Conservation (phyloP, 2,797 vertebrate species). For the Pygocentrus nattereri region DNA sequence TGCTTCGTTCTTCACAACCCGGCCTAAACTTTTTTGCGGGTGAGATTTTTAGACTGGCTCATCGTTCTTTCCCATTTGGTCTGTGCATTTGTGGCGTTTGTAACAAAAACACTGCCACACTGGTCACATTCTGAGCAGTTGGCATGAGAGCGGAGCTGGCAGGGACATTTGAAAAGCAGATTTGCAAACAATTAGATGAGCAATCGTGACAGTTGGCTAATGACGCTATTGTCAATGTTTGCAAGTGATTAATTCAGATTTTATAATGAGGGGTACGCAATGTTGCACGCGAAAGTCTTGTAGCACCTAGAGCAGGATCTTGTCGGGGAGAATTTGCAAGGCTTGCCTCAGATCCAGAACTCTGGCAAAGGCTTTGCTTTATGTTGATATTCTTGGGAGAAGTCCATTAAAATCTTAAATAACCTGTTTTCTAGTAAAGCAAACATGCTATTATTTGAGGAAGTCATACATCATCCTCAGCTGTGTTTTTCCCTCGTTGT, state of each 20-base stretch:
- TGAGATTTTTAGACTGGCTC: neutral
- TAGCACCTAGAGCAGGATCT: neutral
- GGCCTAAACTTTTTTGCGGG: neutral
- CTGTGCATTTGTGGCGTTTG: constrained; percentile 21
- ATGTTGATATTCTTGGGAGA: neutral
- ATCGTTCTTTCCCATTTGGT: constrained; percentile 10
- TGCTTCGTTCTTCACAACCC: neutral
- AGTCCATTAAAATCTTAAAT: constrained; percentile 30
- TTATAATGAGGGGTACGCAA: constrained; percentile 16
- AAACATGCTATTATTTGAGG: constrained; percentile 13
- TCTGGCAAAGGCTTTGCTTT: neutral
- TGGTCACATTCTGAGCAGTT: constrained; percentile 20
- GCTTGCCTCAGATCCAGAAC: neutral
- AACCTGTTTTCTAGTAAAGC: constrained; percentile 41
- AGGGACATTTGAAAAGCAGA: constrained; percentile 16
- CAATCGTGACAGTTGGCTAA: constrained; percentile 22
- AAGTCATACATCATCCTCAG: neutral
- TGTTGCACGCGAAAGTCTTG: neutral
- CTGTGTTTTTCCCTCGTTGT: neutral
- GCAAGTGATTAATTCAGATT: constrained; percentile 17
- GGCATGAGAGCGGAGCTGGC: constrained; percentile 20
- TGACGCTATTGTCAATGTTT: constrained; percentile 19
- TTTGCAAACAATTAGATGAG: constrained; percentile 26
- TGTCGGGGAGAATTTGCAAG: neutral
- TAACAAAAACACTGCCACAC: neutral